phyloP scores from a whole-genome alignment of 2,888 invertebrate genomes.

The Agelastica alni region DNA sequence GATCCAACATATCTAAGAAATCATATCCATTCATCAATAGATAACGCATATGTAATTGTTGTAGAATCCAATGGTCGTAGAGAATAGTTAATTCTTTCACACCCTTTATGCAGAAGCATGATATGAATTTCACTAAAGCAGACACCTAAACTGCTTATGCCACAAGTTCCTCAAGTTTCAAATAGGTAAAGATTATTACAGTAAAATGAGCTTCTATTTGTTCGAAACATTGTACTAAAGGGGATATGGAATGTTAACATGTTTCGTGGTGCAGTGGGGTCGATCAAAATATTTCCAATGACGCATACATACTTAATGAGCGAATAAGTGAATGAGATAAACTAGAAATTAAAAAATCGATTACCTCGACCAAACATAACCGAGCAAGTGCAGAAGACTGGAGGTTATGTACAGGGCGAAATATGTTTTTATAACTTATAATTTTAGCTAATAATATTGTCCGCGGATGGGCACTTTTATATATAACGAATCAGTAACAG shows the following conservation, averaged over 20 bases:
- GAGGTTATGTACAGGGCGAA: slow-evolving; percentile 36
- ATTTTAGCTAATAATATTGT: slow-evolving; percentile 46
- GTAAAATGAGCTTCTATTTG: slow-evolving; percentile 9
- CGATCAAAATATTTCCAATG: slow-evolving; percentile 15
- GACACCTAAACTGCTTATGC: background rate
- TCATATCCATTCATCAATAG: no score
- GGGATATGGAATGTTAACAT: slow-evolving; percentile 21
- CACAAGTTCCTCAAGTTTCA: background rate
- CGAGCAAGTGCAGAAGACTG: slow-evolving; percentile 39
- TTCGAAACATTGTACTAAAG: slow-evolving; percentile 15
- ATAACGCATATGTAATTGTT: no score
- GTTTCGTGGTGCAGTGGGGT: slow-evolving; percentile 11
- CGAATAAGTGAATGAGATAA: slow-evolving; percentile 6
- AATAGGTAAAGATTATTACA: background rate
- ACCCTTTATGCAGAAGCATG: background rate
- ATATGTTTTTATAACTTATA: slow-evolving; percentile 18
- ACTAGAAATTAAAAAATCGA: slow-evolving; percentile 6
- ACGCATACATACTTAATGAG: slow-evolving; percentile 1
- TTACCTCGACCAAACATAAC: slow-evolving; percentile 17
- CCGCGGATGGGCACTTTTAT: slow-evolving; percentile 51
- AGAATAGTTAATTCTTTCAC: background rate
- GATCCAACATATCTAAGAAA: no score
- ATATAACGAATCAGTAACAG: slow-evolving; percentile 36
- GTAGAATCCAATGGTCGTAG: no score
- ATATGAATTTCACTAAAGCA: background rate